Evolutionary conservation across 2,888 invertebrate genomes (phyloP).

Genomic region (Congeria kusceri): DNA sequence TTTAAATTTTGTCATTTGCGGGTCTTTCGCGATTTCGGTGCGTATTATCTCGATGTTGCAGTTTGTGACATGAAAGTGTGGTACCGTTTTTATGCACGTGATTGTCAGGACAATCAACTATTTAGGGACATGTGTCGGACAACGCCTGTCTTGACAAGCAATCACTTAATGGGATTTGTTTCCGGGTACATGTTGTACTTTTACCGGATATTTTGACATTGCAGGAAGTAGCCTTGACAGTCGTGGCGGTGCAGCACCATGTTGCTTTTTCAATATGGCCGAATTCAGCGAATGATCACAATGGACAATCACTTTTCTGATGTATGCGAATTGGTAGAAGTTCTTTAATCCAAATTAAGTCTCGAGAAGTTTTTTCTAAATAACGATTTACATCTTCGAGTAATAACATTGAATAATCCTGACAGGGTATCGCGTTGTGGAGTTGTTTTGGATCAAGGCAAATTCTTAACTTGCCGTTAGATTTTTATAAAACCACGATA

Average conservation of each 20-base stretch:
- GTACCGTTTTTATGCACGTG: constrained; percentile 40
- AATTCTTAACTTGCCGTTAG: no score
- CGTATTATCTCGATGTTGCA: constrained; percentile 12
- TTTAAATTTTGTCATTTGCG: constrained; percentile 21
- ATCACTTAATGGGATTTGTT: constrained; percentile 43
- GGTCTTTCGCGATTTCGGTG: constrained; percentile 15
- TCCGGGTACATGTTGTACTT: constrained; percentile 23
- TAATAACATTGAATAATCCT: no score
- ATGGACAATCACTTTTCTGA: no score
- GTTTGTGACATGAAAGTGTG: constrained; percentile 36
- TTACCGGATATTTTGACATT: constrained; percentile 27
- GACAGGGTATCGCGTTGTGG: no score
- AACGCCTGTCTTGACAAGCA: constrained; percentile 32
- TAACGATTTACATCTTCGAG: no score
- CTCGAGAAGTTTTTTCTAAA: no score
- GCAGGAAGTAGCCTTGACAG: constrained; percentile 38
- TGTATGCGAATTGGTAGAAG: no score
- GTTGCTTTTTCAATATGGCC: constrained; percentile 41
- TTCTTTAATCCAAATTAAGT: no score
- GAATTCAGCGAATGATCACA: no score
- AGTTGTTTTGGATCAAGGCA: no score
- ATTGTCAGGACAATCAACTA: constrained; percentile 26
- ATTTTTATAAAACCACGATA: no score
- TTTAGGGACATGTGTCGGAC: constrained; percentile 26
- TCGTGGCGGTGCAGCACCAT: constrained; percentile 28